phyloP scores from a whole-genome alignment of 2,888 invertebrate genomes.

The Arctia plantaginis region DNA sequence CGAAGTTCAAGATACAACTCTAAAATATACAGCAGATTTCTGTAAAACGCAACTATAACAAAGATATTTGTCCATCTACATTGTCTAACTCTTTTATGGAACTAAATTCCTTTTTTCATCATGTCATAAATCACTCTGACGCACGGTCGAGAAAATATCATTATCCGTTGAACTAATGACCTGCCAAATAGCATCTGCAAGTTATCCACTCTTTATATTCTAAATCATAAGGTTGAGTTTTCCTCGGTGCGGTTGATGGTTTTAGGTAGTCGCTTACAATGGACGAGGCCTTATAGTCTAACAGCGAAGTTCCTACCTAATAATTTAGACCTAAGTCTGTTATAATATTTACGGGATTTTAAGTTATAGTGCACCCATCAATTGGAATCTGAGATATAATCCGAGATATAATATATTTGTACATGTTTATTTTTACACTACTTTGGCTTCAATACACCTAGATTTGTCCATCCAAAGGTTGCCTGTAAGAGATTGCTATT shows the following conservation, averaged over 20 bases:
- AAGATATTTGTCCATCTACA: background rate
- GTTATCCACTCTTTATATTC: constrained; percentile 12
- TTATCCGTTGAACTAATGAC: constrained; percentile 58
- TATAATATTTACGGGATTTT: constrained; percentile 46
- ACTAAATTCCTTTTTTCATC: constrained; percentile 61
- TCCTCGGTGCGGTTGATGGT: background rate
- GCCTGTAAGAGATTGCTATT: no score
- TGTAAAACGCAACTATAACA: background rate
- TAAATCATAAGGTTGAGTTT: constrained; percentile 26
- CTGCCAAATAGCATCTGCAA: constrained; percentile 30
- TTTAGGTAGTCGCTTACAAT: constrained; percentile 9
- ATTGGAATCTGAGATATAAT: background rate
- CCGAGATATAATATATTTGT: no score
- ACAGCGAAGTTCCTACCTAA: constrained; percentile 50
- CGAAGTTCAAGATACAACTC: background rate
- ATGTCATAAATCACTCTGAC: constrained; percentile 66
- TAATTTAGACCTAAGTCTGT: constrained; percentile 54
- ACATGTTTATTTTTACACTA: no score
- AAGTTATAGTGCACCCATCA: constrained; percentile 17
- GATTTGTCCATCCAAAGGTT: no score
- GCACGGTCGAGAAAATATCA: constrained; percentile 57
- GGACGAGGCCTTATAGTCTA: constrained; percentile 52
- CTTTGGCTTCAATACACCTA: no score
- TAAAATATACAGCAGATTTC: no score
- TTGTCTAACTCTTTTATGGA: constrained; percentile 42